A percentile compares a stretch with the other conserved stretches of the same genome.
phyloP scores from a whole-genome alignment of 2,113 vertebrate genomes.

The Artemisiospiza belli region DNA sequence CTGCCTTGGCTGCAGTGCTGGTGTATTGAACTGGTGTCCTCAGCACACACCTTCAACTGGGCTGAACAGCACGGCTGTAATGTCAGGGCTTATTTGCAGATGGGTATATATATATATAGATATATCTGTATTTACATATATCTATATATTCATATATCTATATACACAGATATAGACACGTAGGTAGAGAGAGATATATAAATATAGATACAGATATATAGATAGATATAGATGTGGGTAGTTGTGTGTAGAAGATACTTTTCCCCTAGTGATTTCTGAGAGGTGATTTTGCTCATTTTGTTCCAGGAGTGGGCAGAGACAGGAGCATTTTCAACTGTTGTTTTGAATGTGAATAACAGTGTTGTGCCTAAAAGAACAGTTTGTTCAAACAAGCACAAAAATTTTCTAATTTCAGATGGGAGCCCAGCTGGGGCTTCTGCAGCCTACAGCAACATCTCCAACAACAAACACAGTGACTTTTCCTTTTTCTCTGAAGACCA shows the following conservation, averaged over 20 bases:
- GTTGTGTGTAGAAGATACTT: background rate
- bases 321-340: background rate
- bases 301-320: background rate
- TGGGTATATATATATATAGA: too few species aligned
- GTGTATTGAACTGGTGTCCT: background rate
- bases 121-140: background rate
- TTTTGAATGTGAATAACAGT: background rate
- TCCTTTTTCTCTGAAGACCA: background rate
- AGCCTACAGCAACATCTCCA: background rate
- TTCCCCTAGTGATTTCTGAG: background rate
- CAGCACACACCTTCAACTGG: background rate
- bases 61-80: background rate
- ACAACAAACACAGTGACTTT: background rate
- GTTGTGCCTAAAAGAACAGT: background rate
- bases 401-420: background rate
- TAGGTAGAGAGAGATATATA: background rate
- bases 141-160: too few species aligned
- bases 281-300: background rate
- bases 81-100: background rate
- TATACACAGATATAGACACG: too few species aligned
- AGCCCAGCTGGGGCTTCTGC: background rate
- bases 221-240: background rate
- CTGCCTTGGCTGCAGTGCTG: background rate
- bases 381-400: background rate
- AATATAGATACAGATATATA: too few species aligned